A percentile compares a stretch with the other conserved stretches of the same genome.
These are phyloP conservation scores for Campaea margaritaria DNA, from an alignment of 2,888 invertebrate species.

Conservation along the genomic window DNA sequence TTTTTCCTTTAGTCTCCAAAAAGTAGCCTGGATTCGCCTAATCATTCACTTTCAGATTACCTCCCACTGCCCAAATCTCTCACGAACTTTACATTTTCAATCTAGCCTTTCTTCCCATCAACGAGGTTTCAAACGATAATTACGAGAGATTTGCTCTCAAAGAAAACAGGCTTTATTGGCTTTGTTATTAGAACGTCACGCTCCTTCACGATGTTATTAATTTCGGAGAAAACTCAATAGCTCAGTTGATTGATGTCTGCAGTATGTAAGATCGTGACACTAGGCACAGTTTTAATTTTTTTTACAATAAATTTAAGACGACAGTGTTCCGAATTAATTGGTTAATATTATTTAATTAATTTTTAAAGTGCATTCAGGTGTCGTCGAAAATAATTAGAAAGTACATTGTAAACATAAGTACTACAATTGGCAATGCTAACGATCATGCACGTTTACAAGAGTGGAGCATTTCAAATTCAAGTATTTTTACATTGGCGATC, in stretches of 20 bases:
- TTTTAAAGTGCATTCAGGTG: too few relatives aligned
- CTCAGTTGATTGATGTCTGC: not conserved
- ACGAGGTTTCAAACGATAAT: constrained; percentile 2
- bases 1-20: not conserved
- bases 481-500: too few relatives aligned
- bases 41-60: not conserved
- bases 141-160: constrained; percentile 5
- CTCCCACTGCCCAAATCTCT: not conserved
- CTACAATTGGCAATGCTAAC: too few relatives aligned
- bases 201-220: constrained; percentile 26
- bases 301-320: too few relatives aligned
- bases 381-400: too few relatives aligned
- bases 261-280: constrained; percentile 6
- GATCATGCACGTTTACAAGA: too few relatives aligned
- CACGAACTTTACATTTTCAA: not conserved
- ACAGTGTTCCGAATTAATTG: too few relatives aligned
- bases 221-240: constrained; percentile 14
- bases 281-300: not conserved
- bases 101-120: constrained; percentile 7
- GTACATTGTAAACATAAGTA: too few relatives aligned
- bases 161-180: constrained; percentile 16
- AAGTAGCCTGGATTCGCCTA: not conserved
- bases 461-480: too few relatives aligned
- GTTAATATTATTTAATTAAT: too few relatives aligned
- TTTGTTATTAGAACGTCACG: constrained; percentile 19